Percentiles rank a stretch among this genome's conserved stretches.
Conservation (phyloP, 2,113 vertebrate species). For the Pangasianodon gigas region DNA sequence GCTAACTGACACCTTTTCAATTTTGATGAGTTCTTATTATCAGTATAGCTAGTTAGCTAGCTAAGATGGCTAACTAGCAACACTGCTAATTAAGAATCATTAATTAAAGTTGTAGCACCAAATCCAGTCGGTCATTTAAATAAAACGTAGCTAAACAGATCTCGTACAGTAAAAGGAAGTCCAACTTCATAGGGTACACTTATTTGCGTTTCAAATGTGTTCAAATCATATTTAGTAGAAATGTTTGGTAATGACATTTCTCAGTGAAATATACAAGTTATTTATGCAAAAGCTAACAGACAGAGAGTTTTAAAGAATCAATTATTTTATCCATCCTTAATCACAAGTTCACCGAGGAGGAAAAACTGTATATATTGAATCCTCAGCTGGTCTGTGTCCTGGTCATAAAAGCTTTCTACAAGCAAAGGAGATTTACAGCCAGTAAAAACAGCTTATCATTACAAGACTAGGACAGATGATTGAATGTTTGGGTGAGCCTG, state of each 20-base stretch:
- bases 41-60: not conserved
- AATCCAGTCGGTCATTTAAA: not conserved
- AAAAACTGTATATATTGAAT: slow-evolving; percentile 46
- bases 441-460: slow-evolving; percentile 48
- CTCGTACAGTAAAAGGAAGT: not conserved
- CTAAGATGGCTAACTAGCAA: not conserved
- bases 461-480: slow-evolving; percentile 37
- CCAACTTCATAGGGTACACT: not conserved
- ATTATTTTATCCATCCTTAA: not conserved
- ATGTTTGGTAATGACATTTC: not conserved
- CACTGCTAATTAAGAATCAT: not conserved
- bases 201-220: not conserved
- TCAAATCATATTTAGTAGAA: not conserved
- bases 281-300: not conserved
- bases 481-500: slow-evolving; percentile 34
- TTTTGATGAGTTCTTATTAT: not conserved
- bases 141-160: not conserved
- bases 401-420: slow-evolving; percentile 45
- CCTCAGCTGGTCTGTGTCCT: slow-evolving; percentile 42
- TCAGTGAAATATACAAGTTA: not conserved
- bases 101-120: not conserved
- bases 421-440: slow-evolving; percentile 49
- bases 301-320: not conserved
- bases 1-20: not conserved
- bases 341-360: not conserved